phyloP scores from a whole-genome alignment of 2,888 invertebrate genomes.

The Tinea semifulvella region DNA sequence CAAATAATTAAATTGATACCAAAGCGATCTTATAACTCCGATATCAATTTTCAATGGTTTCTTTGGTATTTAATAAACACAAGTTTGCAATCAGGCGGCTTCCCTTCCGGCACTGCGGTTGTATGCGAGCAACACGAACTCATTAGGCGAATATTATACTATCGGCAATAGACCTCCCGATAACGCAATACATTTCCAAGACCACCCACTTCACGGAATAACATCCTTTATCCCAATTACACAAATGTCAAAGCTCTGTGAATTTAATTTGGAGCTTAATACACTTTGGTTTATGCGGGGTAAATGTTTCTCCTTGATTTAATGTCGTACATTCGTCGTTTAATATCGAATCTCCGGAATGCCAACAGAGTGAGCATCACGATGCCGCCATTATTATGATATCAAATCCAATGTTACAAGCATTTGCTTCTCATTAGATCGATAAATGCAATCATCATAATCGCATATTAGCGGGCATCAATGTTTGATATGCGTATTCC shows the following conservation, averaged over 20 bases:
- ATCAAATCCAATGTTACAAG: neutral
- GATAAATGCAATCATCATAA: too few species aligned
- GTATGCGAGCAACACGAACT: slow-evolving; percentile 26
- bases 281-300: slow-evolving; percentile 14
- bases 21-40: too few species aligned
- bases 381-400: slow-evolving; percentile 8
- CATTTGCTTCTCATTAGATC: neutral
- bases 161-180: slow-evolving; percentile 23
- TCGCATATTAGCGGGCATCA: too few species aligned
- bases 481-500: too few species aligned
- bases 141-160: slow-evolving; percentile 29
- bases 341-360: slow-evolving; percentile 21
- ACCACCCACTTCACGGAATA: neutral
- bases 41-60: slow-evolving; percentile 4
- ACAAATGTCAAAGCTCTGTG: neutral
- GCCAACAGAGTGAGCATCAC: slow-evolving; percentile 14
- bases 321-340: slow-evolving; percentile 23
- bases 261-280: neutral
- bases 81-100: slow-evolving; percentile 18
- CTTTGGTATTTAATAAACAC: slow-evolving; percentile 16
- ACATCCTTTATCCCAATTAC: neutral
- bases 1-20: too few species aligned
- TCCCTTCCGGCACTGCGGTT: slow-evolving; percentile 20
- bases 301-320: slow-evolving; percentile 23
- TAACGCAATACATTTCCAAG: slow-evolving; percentile 19